Percentiles rank a stretch among this genome's conserved stretches.
Evolutionary conservation across 2,113 vertebrate genomes (phyloP).

Genomic region (Sinosuthora webbiana): DNA sequence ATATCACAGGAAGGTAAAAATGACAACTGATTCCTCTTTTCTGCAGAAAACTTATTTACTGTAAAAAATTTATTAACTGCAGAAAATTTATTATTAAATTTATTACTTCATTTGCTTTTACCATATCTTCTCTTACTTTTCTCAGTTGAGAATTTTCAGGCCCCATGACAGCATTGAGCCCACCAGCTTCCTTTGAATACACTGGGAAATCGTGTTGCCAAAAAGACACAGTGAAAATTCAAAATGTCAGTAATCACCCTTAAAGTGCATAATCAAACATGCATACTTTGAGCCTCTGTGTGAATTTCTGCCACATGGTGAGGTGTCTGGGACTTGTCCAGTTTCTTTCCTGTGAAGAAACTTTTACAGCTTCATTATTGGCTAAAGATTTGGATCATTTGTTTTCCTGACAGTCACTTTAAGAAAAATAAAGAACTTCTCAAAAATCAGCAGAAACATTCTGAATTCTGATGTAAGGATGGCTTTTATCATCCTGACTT

Average conservation of each 20-base stretch:
- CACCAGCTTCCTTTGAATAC: neutral
- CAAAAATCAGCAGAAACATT: neutral
- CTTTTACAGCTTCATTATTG: neutral
- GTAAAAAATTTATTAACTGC: too few relatives aligned
- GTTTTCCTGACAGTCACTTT: neutral
- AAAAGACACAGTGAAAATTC: neutral
- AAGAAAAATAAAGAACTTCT: neutral
- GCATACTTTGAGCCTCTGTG: accelerated
- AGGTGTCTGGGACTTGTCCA: neutral
- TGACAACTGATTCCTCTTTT: neutral
- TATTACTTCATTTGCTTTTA: neutral
- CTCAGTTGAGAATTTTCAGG: neutral
- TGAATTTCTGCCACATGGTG: neutral
- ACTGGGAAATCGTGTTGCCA: neutral
- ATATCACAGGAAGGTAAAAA: neutral
- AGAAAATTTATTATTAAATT: neutral
- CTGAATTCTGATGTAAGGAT: neutral
- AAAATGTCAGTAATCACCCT: neutral
- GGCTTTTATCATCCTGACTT: neutral
- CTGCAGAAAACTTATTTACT: neutral
- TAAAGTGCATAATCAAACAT: neutral
- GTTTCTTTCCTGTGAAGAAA: neutral
- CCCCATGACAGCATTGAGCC: neutral
- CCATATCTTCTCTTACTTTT: neutral
- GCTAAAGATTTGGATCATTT: neutral